Evolutionary conservation across 2,113 vertebrate genomes (phyloP).

Genomic region (Stigmatopora argus): DNA sequence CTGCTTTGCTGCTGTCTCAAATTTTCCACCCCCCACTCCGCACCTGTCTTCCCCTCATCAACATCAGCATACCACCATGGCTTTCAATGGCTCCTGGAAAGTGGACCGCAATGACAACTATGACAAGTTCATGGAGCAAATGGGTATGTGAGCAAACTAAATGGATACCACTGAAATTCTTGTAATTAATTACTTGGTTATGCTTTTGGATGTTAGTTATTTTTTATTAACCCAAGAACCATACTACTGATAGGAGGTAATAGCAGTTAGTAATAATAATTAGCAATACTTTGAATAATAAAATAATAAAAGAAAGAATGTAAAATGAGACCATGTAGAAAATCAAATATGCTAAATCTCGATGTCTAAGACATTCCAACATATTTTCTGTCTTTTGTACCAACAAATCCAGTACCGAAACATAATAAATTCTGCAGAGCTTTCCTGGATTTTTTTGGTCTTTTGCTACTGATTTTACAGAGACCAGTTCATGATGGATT

Average conservation of each 20-base stretch:
- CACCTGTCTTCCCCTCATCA: background rate
- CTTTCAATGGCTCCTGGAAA: conserved; percentile 86
- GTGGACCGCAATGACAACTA: conserved; percentile 83
- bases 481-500: too few species aligned
- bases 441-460: too few species aligned
- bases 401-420: too few species aligned
- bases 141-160: conserved; percentile 77
- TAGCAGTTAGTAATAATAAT: background rate
- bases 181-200: background rate
- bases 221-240: background rate
- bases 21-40: conserved; percentile 3
- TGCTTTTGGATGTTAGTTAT: background rate
- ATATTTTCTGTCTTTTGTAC: too few species aligned
- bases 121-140: conserved; percentile 88
- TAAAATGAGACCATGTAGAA: background rate
- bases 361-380: too few species aligned
- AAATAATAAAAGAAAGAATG: too few species aligned
- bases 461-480: too few species aligned
- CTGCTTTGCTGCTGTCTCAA: conserved; percentile 27
- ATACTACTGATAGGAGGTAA: background rate
- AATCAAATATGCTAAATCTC: background rate
- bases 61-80: conserved; percentile 66
- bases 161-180: background rate
- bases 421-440: too few species aligned
- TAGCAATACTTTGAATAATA: too few species aligned